Evolutionary conservation across 2,113 vertebrate genomes (phyloP).

Genomic region (Oceanodroma tethys): DNA sequence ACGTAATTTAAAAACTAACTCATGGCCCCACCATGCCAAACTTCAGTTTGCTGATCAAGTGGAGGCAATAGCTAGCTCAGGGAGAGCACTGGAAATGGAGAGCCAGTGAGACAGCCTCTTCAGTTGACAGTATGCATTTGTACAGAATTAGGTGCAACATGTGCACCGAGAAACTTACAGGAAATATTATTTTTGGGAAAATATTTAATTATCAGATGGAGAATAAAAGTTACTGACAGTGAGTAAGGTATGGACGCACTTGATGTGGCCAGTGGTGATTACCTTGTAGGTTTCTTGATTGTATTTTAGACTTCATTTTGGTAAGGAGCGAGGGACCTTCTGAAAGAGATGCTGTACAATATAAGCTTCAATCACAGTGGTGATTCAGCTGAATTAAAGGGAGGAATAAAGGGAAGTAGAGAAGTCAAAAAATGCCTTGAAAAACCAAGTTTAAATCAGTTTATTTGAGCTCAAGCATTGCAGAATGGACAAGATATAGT

Average conservation of each 20-base stretch:
- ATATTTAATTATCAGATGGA: neutral
- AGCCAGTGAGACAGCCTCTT: neutral
- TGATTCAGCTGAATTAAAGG: neutral
- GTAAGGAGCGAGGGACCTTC: neutral
- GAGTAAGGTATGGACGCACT: neutral
- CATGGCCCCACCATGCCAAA: rapidly evolving
- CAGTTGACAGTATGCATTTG: neutral
- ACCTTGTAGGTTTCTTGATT: neutral
- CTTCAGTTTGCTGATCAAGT: neutral
- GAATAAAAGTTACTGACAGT: neutral
- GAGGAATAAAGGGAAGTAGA: neutral
- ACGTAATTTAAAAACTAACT: neutral
- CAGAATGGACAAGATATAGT: neutral
- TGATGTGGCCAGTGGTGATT: neutral
- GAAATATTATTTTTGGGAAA: neutral
- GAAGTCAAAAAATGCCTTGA: neutral
- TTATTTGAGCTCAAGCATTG: neutral
- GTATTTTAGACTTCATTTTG: neutral
- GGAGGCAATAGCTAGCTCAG: neutral
- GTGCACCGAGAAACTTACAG: neutral
- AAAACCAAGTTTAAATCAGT: neutral
- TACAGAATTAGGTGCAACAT: neutral
- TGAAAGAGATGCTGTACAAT: neutral
- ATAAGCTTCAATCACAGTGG: neutral
- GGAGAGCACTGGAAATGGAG: neutral